Percentiles rank a stretch among this genome's conserved stretches.
Evolutionary conservation across 2,113 vertebrate species (phyloP).

Genomic region (Noctilio leporinus): DNA sequence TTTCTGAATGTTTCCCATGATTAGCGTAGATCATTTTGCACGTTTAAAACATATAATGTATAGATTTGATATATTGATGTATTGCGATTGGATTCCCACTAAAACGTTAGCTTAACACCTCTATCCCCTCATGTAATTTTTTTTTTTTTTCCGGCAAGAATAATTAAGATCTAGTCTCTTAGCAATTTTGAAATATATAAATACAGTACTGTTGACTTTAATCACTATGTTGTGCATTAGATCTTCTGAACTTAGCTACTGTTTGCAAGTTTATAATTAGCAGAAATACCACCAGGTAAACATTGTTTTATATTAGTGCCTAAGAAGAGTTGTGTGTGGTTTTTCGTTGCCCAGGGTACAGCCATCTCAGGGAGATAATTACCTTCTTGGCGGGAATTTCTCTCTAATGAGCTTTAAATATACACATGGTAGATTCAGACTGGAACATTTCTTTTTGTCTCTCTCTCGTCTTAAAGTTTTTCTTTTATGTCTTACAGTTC

Average conservation of each 20-base stretch:
- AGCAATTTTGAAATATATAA: not conserved
- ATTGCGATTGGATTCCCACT: not conserved
- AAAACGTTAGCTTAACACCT: not conserved
- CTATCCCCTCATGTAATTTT: not conserved
- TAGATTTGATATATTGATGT: not conserved
- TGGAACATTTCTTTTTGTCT: not conserved
- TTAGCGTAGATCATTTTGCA: not conserved
- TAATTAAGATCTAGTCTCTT: not conserved
- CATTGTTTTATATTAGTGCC: not conserved
- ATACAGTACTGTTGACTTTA: not conserved
- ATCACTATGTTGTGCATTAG: not conserved
- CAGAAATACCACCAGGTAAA: not conserved
- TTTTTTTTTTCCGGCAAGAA: not conserved
- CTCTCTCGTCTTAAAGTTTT: not conserved
- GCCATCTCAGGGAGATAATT: constrained; percentile 6
- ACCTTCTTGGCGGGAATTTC: constrained; percentile 2
- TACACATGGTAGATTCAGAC: not conserved
- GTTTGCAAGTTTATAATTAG: not conserved
- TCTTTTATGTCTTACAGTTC: not conserved
- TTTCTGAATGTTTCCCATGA: not conserved
- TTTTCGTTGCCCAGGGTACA: not conserved
- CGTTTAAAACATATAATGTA: not conserved
- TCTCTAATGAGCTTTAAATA: constrained; percentile 11
- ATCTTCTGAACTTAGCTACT: not conserved
- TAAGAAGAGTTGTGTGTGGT: not conserved